Percentiles rank a stretch among this genome's conserved stretches.
These are phyloP conservation scores for Exaiptasia diaphana DNA, from an alignment of 64 coral and sea anemone species.

Conservation along the genomic window DNA sequence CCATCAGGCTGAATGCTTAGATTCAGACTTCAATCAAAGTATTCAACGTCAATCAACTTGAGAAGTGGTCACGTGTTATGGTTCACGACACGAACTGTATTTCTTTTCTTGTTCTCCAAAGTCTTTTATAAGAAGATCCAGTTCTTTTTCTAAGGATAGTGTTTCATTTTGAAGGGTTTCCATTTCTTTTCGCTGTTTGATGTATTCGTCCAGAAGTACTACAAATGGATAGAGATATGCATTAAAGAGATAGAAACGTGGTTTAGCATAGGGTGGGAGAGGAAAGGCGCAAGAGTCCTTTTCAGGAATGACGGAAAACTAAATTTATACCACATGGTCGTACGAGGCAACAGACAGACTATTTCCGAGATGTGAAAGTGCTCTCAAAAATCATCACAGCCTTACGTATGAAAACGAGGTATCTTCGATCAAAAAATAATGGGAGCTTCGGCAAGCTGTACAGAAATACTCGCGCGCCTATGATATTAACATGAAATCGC, in stretches of 20 bases:
- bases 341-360: background rate
- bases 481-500: too few species aligned
- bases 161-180: slow-evolving; percentile 19
- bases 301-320: background rate
- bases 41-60: too few species aligned
- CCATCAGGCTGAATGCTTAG: too few species aligned
- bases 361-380: background rate
- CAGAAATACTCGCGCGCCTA: too few species aligned
- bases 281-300: background rate
- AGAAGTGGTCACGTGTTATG: slow-evolving; percentile 33
- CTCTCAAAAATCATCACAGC: background rate
- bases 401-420: too few species aligned
- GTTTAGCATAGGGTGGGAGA: background rate
- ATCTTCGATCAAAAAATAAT: too few species aligned
- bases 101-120: slow-evolving; percentile 25
- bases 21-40: too few species aligned
- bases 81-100: slow-evolving; percentile 30
- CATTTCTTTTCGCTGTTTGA: slow-evolving; percentile 28
- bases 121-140: slow-evolving; percentile 10
- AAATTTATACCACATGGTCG: background rate
- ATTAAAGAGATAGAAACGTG: too few species aligned
- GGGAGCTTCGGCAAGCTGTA: too few species aligned
- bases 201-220: slow-evolving; percentile 44
- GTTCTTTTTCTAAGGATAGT: background rate
- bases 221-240: too few species aligned